Evolutionary conservation across 2,888 invertebrate species (phyloP).

Genomic region (Mythimna impura): DNA sequence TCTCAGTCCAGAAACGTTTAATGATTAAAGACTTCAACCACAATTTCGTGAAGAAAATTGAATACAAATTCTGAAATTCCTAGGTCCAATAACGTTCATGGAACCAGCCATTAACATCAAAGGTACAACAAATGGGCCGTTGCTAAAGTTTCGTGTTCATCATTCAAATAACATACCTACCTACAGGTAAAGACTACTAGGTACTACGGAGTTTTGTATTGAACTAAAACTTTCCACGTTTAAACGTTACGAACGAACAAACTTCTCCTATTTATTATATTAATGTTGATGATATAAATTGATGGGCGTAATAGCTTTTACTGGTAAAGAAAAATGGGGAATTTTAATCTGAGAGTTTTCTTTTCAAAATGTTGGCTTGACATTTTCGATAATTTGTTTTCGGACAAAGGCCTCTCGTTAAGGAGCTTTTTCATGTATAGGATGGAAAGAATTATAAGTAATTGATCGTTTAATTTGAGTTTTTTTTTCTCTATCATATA

Average conservation of each 20-base stretch:
- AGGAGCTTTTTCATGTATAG: not conserved
- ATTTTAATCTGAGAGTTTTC: slow-evolving; percentile 39
- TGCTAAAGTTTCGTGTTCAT: slow-evolving; percentile 45
- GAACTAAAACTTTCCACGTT: slow-evolving; percentile 56
- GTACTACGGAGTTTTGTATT: slow-evolving; percentile 43
- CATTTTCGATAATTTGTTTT: slow-evolving; percentile 20
- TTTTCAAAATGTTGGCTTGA: slow-evolving; percentile 23
- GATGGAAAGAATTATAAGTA: not conserved
- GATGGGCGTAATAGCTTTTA: slow-evolving; percentile 46
- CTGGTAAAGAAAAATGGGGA: slow-evolving; percentile 24
- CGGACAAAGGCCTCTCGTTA: not conserved
- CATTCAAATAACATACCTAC: slow-evolving; percentile 49
- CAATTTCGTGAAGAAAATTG: not conserved
- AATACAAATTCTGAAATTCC: not conserved
- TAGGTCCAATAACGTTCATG: not conserved
- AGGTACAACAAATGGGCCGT: slow-evolving; percentile 35
- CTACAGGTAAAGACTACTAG: slow-evolving; percentile 41
- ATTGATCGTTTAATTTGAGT: not conserved
- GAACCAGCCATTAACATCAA: slow-evolving; percentile 18
- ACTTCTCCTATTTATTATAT: slow-evolving; percentile 62
- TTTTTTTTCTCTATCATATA: not conserved
- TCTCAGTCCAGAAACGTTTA: not conserved
- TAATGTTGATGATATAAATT: slow-evolving; percentile 59
- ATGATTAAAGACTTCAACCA: not conserved
- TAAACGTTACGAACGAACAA: slow-evolving; percentile 44